Evolutionary conservation across 2,888 invertebrate genomes (phyloP), one percentile per base, ranked within the genome.

Genomic region (Metalampra italica): DNA sequence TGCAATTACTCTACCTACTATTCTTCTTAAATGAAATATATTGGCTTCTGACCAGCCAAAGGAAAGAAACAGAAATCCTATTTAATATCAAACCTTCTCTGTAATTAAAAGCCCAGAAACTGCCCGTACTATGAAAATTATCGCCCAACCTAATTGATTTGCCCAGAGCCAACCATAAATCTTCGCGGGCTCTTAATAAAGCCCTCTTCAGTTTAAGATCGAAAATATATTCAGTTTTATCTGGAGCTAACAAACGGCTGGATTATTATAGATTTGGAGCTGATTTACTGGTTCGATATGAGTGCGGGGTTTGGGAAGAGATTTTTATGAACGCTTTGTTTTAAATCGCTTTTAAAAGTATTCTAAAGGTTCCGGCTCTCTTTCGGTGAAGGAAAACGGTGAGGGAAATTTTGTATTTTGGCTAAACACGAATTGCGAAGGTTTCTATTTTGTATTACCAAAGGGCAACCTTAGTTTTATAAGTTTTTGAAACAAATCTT

Each of bases 221-320:
- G 22, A 22, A 14, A 45, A 45, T 45, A 45, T 45, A 45, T 45
- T 45, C 45, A 37, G 45, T 45, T 45, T 45, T 45, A 45, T 45
- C 45, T 45, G 37, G 22, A 5, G 7, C 15, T 32, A 43, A 45
- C 45, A 37, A 37, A 36, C 45, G 45, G 44, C 7, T 7, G 45
- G 45, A 13, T 43, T 43, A 32, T 32, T 43, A 32, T 43, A 30
- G 43, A 13, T 43, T 14, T 13, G 8, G 29, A 13, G 8, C 40
- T 40, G 43, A 43, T 43, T 43, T 43, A 43, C 9, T 43, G 32
- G 41, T 14, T 22, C 43, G 9, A 11, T n/a, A 9, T 22, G 7
- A 7, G n/a, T 29, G 41, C 29, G 13, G 15, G 39, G 7, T 41
- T 41, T 29, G 1, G 22, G 11, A 9, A 14, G 14, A 15, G 39